These are phyloP conservation scores for Atrina japonica DNA, from an alignment of 2,888 invertebrate genomes.

Conservation along the genomic window DNA sequence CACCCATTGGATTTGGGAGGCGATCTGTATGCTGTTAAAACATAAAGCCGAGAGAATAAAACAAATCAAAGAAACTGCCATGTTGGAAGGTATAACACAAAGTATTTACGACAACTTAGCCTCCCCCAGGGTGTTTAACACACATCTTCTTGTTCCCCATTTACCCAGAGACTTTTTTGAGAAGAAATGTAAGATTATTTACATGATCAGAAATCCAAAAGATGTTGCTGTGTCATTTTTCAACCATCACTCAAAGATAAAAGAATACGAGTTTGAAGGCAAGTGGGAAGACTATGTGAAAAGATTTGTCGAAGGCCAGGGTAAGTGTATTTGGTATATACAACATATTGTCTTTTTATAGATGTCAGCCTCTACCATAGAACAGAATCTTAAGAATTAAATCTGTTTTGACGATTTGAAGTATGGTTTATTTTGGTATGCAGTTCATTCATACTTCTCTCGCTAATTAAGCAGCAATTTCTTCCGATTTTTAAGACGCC, in stretches of 20 bases:
- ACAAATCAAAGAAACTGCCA: slow-evolving; percentile 58
- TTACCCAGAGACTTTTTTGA: slow-evolving; percentile 55
- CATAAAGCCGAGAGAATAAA: slow-evolving; percentile 56
- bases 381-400: too few relatives aligned
- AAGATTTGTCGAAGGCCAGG: slow-evolving; percentile 55
- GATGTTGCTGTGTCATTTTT: slow-evolving; percentile 65
- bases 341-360: too few relatives aligned
- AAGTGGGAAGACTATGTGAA: slow-evolving; percentile 54
- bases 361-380: too few relatives aligned
- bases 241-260: slow-evolving; percentile 61
- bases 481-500: too few relatives aligned
- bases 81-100: slow-evolving; percentile 57
- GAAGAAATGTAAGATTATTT: slow-evolving; percentile 57
- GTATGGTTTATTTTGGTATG: too few relatives aligned
- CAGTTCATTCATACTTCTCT: too few relatives aligned
- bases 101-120: slow-evolving; percentile 46
- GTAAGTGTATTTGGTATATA: too few relatives aligned
- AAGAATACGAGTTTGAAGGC: slow-evolving; percentile 57
- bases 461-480: too few relatives aligned
- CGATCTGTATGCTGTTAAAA: slow-evolving; percentile 57
- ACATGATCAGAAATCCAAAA: slow-evolving; percentile 63
- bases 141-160: slow-evolving; percentile 55
- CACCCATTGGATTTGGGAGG: slow-evolving; percentile 68
- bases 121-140: slow-evolving; percentile 59
- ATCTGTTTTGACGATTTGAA: too few relatives aligned